Conservation (phyloP, 2,797 vertebrate species). For the Propithecus deckenii region DNA sequence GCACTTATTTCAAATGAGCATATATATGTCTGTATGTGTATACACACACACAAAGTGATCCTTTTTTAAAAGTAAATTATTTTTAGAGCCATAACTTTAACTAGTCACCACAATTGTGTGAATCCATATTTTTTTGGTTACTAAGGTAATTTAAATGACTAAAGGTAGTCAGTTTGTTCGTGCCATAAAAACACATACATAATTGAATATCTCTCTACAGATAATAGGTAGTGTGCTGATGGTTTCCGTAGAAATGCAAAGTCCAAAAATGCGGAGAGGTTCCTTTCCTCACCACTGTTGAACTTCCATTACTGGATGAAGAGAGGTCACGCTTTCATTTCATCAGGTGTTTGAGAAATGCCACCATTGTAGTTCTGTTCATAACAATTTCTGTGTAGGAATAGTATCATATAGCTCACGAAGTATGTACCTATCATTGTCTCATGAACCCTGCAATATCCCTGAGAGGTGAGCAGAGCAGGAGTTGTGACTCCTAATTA, state of each 20-base stretch:
- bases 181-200: neutral
- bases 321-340: neutral
- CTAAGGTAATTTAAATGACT: slow-evolving; percentile 8
- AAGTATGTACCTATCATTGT: neutral
- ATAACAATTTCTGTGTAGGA: neutral
- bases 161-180: neutral
- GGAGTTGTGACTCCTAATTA: neutral
- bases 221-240: neutral
- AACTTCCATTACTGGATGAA: neutral
- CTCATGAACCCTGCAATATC: neutral
- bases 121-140: neutral
- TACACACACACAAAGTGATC: neutral
- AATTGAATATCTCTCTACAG: neutral
- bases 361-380: neutral
- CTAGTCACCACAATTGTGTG: neutral
- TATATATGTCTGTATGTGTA: too few species aligned
- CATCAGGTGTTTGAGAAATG: neutral
- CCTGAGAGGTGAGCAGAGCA: neutral
- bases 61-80: neutral
- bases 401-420: neutral
- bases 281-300: neutral
- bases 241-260: neutral
- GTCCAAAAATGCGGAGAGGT: neutral
- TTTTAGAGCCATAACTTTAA: slow-evolving; percentile 6
- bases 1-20: neutral